These are phyloP conservation scores for Stramonita haemastoma DNA, from an alignment of 2,888 invertebrate genomes.

Conservation along the genomic window DNA sequence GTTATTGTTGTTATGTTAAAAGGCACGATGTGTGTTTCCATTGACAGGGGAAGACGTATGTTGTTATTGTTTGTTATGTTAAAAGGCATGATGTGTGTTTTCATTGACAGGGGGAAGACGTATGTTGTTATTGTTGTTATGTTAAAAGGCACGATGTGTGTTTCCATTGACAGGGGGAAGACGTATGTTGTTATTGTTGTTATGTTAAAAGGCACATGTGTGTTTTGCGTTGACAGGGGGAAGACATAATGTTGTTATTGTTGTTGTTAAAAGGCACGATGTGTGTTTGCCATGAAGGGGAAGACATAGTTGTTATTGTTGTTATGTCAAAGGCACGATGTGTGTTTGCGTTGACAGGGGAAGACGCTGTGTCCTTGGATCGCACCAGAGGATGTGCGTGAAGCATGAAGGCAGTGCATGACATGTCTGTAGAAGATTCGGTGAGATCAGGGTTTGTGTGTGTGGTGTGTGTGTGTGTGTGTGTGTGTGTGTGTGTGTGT, in stretches of 20 bases:
- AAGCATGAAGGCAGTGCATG: constrained; percentile 67
- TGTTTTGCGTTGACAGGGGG: background rate
- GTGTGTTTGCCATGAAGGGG: background rate
- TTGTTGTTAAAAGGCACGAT: background rate
- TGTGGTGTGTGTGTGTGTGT: background rate
- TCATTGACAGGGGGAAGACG: too few species aligned
- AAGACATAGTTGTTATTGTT: background rate
- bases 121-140: too few species aligned
- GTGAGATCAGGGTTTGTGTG: constrained; percentile 41
- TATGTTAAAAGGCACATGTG: too few species aligned
- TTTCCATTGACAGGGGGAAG: too few species aligned
- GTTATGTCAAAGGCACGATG: background rate
- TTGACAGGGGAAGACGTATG: too few species aligned
- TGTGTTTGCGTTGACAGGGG: background rate
- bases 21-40: too few species aligned
- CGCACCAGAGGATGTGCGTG: constrained; percentile 56
- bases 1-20: too few species aligned
- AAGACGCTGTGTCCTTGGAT: constrained; percentile 39
- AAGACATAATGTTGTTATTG: background rate
- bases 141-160: too few species aligned
- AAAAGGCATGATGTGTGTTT: too few species aligned
- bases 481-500: background rate
- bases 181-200: too few species aligned
- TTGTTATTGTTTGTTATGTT: too few species aligned
- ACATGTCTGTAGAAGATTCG: constrained; percentile 57